These are phyloP conservation scores for Echiichthys vipera DNA, from an alignment of 2,797 vertebrate genomes.

Conservation along the genomic window DNA sequence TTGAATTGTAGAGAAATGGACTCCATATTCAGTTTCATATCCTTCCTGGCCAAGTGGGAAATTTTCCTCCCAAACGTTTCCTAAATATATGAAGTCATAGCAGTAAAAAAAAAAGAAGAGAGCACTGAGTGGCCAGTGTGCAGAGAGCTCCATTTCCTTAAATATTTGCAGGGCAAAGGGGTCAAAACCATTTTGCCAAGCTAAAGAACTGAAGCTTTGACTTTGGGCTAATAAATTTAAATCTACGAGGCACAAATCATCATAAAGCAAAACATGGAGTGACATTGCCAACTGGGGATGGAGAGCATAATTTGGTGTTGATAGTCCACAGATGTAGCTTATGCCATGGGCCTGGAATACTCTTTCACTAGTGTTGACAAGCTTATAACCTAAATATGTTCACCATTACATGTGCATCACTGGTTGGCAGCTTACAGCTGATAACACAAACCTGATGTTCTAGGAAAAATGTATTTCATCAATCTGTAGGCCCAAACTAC, in stretches of 20 bases:
- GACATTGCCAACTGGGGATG: conserved; percentile 44
- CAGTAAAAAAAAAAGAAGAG: conserved; percentile 59
- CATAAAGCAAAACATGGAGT: conserved; percentile 38
- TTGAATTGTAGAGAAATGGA: conserved; percentile 72
- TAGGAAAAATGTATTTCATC: not conserved
- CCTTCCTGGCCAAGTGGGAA: conserved; percentile 73
- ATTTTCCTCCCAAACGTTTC: conserved; percentile 69
- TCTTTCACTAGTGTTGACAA: conserved; percentile 26
- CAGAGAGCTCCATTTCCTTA: conserved; percentile 62
- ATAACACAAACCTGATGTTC: conserved; percentile 29
- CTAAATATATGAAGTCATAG: conserved; percentile 78
- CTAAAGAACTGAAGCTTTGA: conserved; percentile 53
- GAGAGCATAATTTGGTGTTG: conserved; percentile 35
- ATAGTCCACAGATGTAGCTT: conserved; percentile 46
- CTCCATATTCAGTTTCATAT: conserved; percentile 79
- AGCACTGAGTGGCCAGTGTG: conserved; percentile 57
- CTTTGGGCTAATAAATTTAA: conserved; percentile 59
- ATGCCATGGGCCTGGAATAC: conserved; percentile 18
- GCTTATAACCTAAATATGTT: conserved; percentile 27
- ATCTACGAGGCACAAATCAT: conserved; percentile 15
- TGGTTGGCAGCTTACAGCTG: conserved; percentile 14
- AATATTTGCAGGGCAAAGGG: conserved; percentile 54
- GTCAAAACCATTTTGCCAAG: conserved; percentile 56
- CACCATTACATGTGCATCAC: conserved; percentile 15
- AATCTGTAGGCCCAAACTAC: not conserved